These are phyloP conservation scores for Oryzaephilus surinamensis DNA, from an alignment of 1,140 invertebrate species.

Conservation along the genomic window DNA sequence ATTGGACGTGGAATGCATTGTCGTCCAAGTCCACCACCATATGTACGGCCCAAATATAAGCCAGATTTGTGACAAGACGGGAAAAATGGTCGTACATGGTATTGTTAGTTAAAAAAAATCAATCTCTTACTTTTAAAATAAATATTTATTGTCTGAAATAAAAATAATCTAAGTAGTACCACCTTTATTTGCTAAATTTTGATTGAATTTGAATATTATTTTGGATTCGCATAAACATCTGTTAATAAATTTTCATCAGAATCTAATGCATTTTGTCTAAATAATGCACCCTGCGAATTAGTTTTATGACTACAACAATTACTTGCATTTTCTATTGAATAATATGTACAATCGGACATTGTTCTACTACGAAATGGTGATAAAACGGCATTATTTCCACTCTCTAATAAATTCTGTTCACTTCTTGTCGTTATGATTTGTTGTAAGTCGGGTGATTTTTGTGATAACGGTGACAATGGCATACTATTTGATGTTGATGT, in stretches of 20 bases:
- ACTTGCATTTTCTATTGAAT: background rate
- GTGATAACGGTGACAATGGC: constrained; percentile 22
- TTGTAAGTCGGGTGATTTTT: constrained; percentile 22
- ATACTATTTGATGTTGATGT: constrained; percentile 26
- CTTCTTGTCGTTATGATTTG: constrained; percentile 13
- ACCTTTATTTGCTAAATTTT: no score
- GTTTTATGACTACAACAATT: background rate
- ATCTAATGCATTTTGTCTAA: no score
- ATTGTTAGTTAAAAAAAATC: constrained; percentile 20
- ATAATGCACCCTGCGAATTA: no score
- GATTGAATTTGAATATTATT: no score
- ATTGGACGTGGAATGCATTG: constrained; percentile 27
- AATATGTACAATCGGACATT: constrained; percentile 1
- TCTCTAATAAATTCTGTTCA: constrained; percentile 19
- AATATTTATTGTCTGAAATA: constrained; percentile 5
- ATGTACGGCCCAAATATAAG: constrained; percentile 28
- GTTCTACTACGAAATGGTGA: no score
- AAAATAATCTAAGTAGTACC: no score
- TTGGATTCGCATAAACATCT: no score
- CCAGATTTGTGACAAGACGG: constrained; percentile 28
- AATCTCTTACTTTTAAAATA: constrained; percentile 1
- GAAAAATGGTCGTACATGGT: constrained; percentile 25
- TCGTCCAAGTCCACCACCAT: constrained; percentile 31
- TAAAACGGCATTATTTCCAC: constrained; percentile 6
- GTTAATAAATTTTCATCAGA: no score